phyloP scores from a whole-genome alignment of 2,113 vertebrate species.

The Chaenogobius annularis region DNA sequence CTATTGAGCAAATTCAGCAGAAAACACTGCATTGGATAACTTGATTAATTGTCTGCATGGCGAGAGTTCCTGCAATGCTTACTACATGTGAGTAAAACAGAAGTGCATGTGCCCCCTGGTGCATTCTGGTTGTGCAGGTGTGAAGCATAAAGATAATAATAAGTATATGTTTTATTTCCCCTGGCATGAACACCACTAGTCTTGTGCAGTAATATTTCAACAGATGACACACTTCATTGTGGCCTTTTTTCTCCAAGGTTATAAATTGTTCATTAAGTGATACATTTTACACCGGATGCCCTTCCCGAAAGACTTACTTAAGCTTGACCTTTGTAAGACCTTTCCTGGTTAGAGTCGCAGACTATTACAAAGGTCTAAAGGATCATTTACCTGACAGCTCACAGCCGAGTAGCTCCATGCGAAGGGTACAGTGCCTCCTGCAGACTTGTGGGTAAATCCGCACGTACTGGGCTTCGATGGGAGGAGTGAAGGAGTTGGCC shows the following conservation, averaged over 20 bases:
- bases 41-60: conserved; percentile 1
- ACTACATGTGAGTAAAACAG: not conserved
- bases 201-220: not conserved
- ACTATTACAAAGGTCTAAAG: not conserved
- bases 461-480: conserved; percentile 92
- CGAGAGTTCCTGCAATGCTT: not conserved
- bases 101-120: not conserved
- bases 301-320: not conserved
- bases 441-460: conserved; percentile 97
- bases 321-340: not conserved
- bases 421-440: conserved; percentile 92
- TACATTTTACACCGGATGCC: not conserved
- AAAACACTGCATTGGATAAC: conserved; percentile 3
- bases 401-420: conserved; percentile 97
- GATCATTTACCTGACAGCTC: conserved; percentile 86
- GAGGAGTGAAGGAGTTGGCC: conserved; percentile 95
- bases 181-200: not conserved
- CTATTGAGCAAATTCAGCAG: conserved; percentile 3
- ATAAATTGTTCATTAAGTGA: not conserved
- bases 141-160: not conserved
- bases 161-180: not conserved
- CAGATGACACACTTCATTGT: not conserved
- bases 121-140: not conserved
- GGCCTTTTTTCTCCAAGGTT: not conserved
- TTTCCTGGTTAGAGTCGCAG: not conserved